These are phyloP conservation scores for Archaeoteleia sp. DNA, from an alignment of 2,888 invertebrate species.

Conservation along the genomic window DNA sequence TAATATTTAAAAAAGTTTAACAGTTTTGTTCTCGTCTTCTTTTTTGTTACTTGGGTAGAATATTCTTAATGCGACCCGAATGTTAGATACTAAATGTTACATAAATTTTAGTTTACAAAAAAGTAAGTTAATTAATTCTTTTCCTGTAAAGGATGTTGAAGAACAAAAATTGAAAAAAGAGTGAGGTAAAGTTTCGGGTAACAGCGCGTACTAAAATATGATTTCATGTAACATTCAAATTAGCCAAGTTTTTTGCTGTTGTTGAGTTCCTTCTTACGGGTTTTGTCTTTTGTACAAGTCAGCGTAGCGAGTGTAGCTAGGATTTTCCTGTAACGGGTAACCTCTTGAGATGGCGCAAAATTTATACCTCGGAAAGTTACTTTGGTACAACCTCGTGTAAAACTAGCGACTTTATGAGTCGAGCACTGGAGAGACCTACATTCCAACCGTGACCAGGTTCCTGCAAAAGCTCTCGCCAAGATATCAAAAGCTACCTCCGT, in stretches of 20 bases:
- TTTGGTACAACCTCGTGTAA: conserved; percentile 52
- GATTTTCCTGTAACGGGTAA: conserved; percentile 32
- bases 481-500: conserved; percentile 17
- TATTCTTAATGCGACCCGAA: too few relatives aligned
- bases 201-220: conserved; percentile 7
- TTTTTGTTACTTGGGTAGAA: too few relatives aligned
- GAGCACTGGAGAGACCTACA: conserved; percentile 54
- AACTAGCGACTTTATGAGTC: conserved; percentile 58
- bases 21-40: too few relatives aligned
- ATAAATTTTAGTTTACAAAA: too few relatives aligned
- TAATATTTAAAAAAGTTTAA: too few relatives aligned
- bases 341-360: conserved; percentile 51
- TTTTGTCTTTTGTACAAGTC: conserved; percentile 20
- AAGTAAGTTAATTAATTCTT: too few relatives aligned
- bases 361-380: conserved; percentile 59
- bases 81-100: too few relatives aligned
- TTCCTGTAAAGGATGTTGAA: too few relatives aligned
- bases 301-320: conserved; percentile 46
- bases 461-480: conserved; percentile 30
- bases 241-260: conserved; percentile 15
- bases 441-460: conserved; percentile 47
- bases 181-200: neutral
- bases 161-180: neutral
- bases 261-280: conserved; percentile 5
- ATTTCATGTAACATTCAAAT: conserved; percentile 14